Base-by-base conservation (phyloP, 30 jellyfish, hydroid and myxozoan species). In the Hydractinia echinata region DNA sequence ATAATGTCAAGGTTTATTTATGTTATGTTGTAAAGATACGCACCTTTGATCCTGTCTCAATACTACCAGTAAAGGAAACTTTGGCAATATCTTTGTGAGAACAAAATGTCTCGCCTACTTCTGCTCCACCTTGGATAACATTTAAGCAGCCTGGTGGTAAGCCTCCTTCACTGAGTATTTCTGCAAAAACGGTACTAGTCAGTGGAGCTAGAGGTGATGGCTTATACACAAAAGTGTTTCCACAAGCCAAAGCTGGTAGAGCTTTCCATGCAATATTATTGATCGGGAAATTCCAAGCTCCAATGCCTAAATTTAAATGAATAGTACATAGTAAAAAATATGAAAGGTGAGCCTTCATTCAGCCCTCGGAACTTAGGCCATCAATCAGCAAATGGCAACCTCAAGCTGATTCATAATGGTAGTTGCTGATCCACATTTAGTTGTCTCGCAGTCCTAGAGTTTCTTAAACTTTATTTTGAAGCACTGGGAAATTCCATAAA, bases 231-330 rank as follows among this genome's bases (percentile, higher is more conserved):
- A 87, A 86, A 8, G 96, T 72, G 84, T 93, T 93, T 53, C 99
- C 99, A 84, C 99, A 93, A 62, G 94, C 85, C 14, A 93, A 72
- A 48, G 99, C 99, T 21, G 99, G 99, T 18, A 91, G 86, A 5
- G 89, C 89, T 79, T 93, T 93, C 99, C 99, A 93, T 0, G 99
- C 99, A 13, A 93, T 82, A 67, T 93, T 93, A 14, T 77, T 82
- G 52, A 93, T 76, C 18, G 99, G 99, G 51, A 93, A 93, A 52
- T 93, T 93, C 99, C 99, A 93, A 4, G 99, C 99, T 53, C 99
- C 99, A 76, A 93, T 93, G 55, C 99, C 99, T 93, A 44, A 52
- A 82, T 20, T 30, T 30, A 30, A 30, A 30, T 30, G 44, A 30
- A 30, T 30, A 30, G 44, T 30, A 30, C 44, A 30, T 30, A 30